Base-by-base conservation (phyloP, 2,797 vertebrate species). In the Gallirallus australis region DNA sequence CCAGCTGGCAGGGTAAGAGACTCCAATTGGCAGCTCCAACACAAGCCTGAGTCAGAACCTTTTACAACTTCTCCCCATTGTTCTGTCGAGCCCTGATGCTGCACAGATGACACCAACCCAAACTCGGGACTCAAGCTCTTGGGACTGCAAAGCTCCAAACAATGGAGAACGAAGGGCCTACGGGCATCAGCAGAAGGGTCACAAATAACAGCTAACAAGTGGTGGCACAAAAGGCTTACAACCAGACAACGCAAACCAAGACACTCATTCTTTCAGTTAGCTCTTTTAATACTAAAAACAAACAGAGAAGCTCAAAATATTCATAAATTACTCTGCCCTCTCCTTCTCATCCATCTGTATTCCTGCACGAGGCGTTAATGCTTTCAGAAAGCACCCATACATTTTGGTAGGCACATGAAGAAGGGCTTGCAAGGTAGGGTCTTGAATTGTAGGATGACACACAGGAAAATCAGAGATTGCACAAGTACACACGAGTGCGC, bases 81-180 rank as follows among this genome's bases (percentile, higher is more conserved):
- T 93, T 92, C 94, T 91, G 95, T 94, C 94, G 82, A 70, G 72
- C 15, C 53, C 23, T 96, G 39, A 79, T 64, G 59, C 11, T 83
- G 68, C 89, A 81, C 82, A 82, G 77, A 45, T 11, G 64, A 90
- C 89, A 63, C 16, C 4, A 25, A 73, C 79, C 87, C 92, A 83
- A 53, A 24, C 61, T 17, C 4, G 0, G 47, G 79, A 79, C 91
- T 93, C 81, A 28, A 52, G 52, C 83, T 68, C 91, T 19, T 40
- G 93, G 84, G 65, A 40, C 75, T 88, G 56, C 6, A 25, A 6
- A 48, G 75, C 91, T 95, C 80, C 1, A 6, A 92, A 92, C 91
- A 94, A 77, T 92, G 82, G 75, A 45, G 61, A 75, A 31, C 0
- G 2, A 68, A 82, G 24, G n/a, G 75, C 90, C 88, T 9, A 19